Evolutionary conservation across 64 coral and sea anemone species (phyloP).

Genomic region (Astreopora myriophthalma): DNA sequence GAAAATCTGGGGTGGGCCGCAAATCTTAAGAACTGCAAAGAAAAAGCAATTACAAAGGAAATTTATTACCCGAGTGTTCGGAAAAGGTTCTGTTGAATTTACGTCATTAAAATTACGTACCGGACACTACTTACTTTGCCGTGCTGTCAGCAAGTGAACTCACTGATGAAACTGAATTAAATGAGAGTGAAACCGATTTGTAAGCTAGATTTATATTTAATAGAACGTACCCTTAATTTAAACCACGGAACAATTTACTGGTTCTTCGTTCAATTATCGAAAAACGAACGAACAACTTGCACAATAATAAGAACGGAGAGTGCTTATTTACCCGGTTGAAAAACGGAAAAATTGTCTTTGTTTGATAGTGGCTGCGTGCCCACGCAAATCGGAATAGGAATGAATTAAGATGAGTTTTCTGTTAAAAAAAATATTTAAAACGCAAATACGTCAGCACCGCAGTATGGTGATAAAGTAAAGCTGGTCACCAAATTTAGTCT

Average conservation of each 20-base stretch:
- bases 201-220: background rate
- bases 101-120: background rate
- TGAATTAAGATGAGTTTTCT: background rate
- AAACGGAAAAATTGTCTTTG: background rate
- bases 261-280: too few relatives aligned
- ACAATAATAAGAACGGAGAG: background rate
- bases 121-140: background rate
- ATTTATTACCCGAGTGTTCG: too few relatives aligned
- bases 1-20: too few relatives aligned
- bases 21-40: too few relatives aligned
- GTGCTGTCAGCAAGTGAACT: background rate
- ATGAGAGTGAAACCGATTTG: background rate
- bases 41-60: too few relatives aligned
- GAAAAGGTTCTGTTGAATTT: background rate
- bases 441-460: background rate
- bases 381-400: background rate
- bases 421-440: conserved; percentile 29
- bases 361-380: background rate
- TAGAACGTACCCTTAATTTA: background rate
- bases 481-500: too few relatives aligned
- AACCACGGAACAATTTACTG: too few relatives aligned
- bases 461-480: background rate
- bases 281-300: background rate
- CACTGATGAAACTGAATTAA: background rate
- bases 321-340: background rate